Base-by-base conservation (phyloP, 2,797 vertebrate genomes). In the Lates japonicus region DNA sequence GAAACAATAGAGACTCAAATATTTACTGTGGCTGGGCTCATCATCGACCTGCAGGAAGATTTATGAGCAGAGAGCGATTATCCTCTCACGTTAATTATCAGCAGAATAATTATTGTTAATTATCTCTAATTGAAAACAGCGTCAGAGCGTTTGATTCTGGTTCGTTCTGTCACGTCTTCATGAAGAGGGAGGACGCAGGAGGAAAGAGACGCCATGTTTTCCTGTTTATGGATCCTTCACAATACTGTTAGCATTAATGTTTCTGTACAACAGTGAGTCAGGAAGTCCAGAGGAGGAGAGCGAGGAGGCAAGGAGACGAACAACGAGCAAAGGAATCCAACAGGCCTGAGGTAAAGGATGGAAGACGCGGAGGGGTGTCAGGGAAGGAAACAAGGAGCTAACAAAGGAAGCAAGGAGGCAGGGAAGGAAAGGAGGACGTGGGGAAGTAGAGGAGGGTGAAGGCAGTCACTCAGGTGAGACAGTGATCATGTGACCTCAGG, bases 1-100 rank as follows among this genome's bases (percentile, higher is more conserved):
- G 94, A 94, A 96, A 96, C 94, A 95, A 95, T 80, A 82, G 82
- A 73, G 62, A 75, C 71, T 76, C 70, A 82, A 89, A 88, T 87
- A 85, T 90, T 89, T 91, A 88, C 85, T 89, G 75, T 51, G 39
- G 77, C 69, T 72, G 49, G 73, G 67, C 79, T 87, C 80, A 83
- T 88, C 80, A 78, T 76, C 35, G 70, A 55, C 55, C 73, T 79
- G 82, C 83, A 72, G 76, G 63, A 59, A 69, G 65, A 55, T 88
- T 88, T 82, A 74, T 73, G 68, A 73, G 16, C 22, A 35, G 44
- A 48, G 44, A 17, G 17, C 13, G 41, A 42, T 31, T 13, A 31
- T 55, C 25, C 25, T 55, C 25, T 29, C 2, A 13, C 12, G 6
- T 31, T 31, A 14, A 55, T 22, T 31, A 31, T 59, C 20, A 8